A percentile compares a stretch with the other conserved stretches of the same genome.
These are phyloP conservation scores for Sterrhoptilus dennistouni DNA, from an alignment of 2,113 vertebrate genomes.

Conservation along the genomic window DNA sequence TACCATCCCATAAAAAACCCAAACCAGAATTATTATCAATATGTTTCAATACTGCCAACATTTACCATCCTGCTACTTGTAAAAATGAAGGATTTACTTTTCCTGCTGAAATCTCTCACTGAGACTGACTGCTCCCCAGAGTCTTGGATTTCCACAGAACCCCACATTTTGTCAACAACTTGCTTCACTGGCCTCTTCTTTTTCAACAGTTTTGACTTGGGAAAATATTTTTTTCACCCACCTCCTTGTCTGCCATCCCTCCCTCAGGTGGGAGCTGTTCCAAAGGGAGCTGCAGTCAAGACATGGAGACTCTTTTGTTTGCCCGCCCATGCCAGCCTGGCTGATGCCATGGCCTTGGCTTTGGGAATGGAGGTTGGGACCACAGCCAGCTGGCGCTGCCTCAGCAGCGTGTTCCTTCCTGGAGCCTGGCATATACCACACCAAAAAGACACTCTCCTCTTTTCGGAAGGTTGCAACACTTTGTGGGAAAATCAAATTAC, in stretches of 20 bases:
- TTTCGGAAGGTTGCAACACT: background rate
- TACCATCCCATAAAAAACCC: background rate
- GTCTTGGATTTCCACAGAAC: background rate
- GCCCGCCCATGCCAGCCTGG: background rate
- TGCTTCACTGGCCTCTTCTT: background rate
- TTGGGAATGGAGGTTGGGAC: background rate
- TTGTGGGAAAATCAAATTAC: conserved; percentile 30
- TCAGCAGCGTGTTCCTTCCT: background rate
- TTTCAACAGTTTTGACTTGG: background rate
- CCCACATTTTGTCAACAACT: background rate
- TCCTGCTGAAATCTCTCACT: background rate
- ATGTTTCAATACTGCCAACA: background rate
- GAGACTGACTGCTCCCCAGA: background rate
- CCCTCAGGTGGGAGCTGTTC: background rate
- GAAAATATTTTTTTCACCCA: background rate
- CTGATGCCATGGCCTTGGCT: conserved; percentile 33
- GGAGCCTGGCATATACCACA: background rate
- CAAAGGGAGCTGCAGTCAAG: background rate
- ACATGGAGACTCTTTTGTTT: background rate
- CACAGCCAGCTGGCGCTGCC: background rate
- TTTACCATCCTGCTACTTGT: background rate
- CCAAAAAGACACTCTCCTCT: conserved; percentile 10
- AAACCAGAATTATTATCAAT: background rate
- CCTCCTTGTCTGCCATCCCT: background rate
- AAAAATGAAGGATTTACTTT: background rate